A percentile compares a stretch with the other conserved stretches of the same genome.
Evolutionary conservation across 1,140 invertebrate genomes (phyloP).

Genomic region (Dinoponera quadriceps): DNA sequence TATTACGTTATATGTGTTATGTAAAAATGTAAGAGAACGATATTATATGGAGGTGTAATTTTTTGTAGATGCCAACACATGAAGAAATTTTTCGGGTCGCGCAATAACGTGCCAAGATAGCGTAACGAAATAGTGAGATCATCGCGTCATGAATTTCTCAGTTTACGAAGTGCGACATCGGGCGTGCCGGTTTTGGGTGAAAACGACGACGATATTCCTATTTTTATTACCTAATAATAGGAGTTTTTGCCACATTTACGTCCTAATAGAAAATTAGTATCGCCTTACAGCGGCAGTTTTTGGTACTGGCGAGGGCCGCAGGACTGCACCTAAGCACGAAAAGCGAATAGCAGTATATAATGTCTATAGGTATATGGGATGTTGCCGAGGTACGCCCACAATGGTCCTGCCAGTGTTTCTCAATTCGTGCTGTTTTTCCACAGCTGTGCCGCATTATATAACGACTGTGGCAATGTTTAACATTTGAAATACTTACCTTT

Average conservation of each 20-base stretch:
- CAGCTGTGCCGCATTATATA: neutral
- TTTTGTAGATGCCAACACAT: neutral
- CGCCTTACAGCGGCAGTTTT: conserved; percentile 77
- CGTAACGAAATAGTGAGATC: neutral
- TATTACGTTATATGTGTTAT: no score
- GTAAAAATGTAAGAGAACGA: neutral
- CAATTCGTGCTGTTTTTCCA: conserved; percentile 64
- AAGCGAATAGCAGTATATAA: conserved; percentile 80
- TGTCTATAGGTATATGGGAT: conserved; percentile 80
- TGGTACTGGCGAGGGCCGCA: conserved; percentile 66
- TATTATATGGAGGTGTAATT: no score
- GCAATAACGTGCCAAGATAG: neutral
- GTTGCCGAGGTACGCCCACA: conserved; percentile 80
- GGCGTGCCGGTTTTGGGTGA: conserved; percentile 22
- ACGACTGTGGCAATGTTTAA: neutral
- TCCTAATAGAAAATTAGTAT: conserved; percentile 82
- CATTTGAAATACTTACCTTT: neutral
- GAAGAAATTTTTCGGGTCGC: neutral
- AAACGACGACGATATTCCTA: conserved; percentile 45
- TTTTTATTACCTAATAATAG: conserved; percentile 72
- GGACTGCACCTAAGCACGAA: conserved; percentile 82
- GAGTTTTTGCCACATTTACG: conserved; percentile 70
- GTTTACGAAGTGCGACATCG: conserved; percentile 6
- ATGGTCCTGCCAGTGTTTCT: conserved; percentile 80
- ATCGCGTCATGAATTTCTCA: neutral